These are phyloP conservation scores for Eubasilissa splendida DNA, from an alignment of 2,888 invertebrate genomes.

Conservation along the genomic window DNA sequence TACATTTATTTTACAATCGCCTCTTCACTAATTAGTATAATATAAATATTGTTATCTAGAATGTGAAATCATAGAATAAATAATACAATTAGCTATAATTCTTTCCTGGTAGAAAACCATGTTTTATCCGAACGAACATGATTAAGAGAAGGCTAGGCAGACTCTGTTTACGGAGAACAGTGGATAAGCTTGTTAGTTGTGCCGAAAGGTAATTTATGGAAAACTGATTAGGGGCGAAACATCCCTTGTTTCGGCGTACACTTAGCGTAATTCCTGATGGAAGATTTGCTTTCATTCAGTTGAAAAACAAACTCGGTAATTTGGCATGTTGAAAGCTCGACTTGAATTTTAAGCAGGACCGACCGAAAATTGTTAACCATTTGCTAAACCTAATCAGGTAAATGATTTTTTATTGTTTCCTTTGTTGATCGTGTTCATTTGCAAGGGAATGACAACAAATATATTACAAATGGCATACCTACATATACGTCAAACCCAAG, in stretches of 20 bases:
- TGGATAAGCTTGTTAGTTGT: slow-evolving; percentile 30
- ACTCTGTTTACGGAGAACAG: slow-evolving; percentile 21
- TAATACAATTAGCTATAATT: neutral
- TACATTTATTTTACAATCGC: too few species aligned
- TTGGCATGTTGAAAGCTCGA: slow-evolving; percentile 40
- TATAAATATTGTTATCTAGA: too few species aligned
- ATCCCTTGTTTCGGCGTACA: slow-evolving; percentile 27
- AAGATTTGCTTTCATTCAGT: slow-evolving; percentile 47
- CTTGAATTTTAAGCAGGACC: slow-evolving; percentile 42
- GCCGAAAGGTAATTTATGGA: slow-evolving; percentile 41
- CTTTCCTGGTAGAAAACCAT: neutral
- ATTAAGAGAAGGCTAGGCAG: slow-evolving; percentile 1
- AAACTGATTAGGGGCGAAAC: slow-evolving; percentile 38
- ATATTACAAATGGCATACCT: too few species aligned
- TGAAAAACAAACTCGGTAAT: slow-evolving; percentile 45
- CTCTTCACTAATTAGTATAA: too few species aligned
- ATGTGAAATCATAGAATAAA: too few species aligned
- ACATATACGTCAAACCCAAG: too few species aligned
- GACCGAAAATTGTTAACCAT: slow-evolving; percentile 42
- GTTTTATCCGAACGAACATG: slow-evolving; percentile 2
- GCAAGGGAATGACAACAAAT: neutral
- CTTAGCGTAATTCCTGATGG: slow-evolving; percentile 39
- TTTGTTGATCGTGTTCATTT: slow-evolving; percentile 34
- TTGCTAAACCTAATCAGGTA: slow-evolving; percentile 35
- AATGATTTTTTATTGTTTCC: slow-evolving; percentile 42